Evolutionary conservation across 2,797 vertebrate species (phyloP).

Genomic region (Leptodactylus fallax): DNA sequence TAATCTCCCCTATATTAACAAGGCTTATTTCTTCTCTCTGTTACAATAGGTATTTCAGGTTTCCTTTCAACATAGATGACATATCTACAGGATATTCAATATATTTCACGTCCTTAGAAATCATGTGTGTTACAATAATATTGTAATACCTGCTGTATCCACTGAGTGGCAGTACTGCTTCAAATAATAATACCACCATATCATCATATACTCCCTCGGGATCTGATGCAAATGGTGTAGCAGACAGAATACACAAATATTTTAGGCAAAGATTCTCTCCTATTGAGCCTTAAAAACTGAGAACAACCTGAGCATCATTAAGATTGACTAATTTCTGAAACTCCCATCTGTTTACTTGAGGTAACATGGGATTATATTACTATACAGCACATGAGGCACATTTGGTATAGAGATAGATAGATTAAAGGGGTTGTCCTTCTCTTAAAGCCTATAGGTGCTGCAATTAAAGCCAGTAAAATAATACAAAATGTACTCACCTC

Average conservation of each 20-base stretch:
- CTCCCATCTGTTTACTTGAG: background rate
- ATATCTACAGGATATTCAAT: background rate
- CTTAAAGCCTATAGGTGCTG: too few species aligned
- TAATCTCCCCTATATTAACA: background rate
- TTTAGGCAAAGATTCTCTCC: background rate
- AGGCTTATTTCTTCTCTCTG: background rate
- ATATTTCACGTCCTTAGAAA: background rate
- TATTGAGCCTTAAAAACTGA: background rate
- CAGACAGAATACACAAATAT: background rate
- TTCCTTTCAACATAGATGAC: background rate
- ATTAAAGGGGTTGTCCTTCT: too few species aligned
- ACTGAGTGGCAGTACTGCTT: conserved; percentile 27
- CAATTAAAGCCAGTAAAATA: too few species aligned
- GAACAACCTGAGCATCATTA: too few species aligned
- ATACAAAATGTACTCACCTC: too few species aligned
- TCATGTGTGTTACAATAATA: background rate
- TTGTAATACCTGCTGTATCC: background rate
- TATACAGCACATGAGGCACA: too few species aligned
- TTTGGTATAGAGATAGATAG: too few species aligned
- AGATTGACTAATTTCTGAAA: background rate
- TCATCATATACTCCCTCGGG: background rate
- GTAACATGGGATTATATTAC: too few species aligned
- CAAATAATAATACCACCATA: conserved; percentile 13
- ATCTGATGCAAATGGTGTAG: background rate
- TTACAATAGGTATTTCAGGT: background rate